Evolutionary conservation across 2,113 vertebrate genomes (phyloP).

Genomic region (Benthochromis sp.): DNA sequence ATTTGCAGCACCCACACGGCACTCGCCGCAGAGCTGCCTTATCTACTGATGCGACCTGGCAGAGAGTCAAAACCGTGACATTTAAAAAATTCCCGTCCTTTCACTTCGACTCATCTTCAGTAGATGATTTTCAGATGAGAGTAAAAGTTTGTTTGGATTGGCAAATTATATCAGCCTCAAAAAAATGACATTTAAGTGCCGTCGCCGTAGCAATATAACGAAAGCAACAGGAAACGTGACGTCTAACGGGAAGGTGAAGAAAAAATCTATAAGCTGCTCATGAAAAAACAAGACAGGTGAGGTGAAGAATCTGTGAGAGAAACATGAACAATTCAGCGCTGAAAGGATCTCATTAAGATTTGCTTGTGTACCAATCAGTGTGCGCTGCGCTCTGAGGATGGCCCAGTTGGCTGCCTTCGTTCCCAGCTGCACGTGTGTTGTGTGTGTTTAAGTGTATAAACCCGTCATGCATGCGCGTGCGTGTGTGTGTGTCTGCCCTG

Average conservation of each 20-base stretch:
- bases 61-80: background rate
- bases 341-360: background rate
- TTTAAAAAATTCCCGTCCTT: slow-evolving; percentile 3
- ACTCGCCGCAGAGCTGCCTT: background rate
- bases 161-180: background rate
- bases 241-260: background rate
- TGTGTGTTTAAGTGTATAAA: background rate
- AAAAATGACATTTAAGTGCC: background rate
- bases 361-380: background rate
- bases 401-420: background rate
- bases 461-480: background rate
- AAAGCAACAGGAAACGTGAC: background rate
- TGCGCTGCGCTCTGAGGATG: background rate
- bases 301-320: background rate
- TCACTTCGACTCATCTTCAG: background rate
- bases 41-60: slow-evolving; percentile 14
- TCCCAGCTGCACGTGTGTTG: slow-evolving; percentile 6
- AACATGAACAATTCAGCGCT: background rate
- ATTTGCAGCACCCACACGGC: background rate
- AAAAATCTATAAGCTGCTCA: background rate
- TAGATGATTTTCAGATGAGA: background rate
- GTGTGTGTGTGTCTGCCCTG: background rate
- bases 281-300: background rate
- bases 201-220: background rate
- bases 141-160: background rate